A percentile compares a stretch with the other conserved stretches of the same genome.
phyloP scores from a whole-genome alignment of 2,797 vertebrate genomes.

The Paramormyrops hopkinsi region DNA sequence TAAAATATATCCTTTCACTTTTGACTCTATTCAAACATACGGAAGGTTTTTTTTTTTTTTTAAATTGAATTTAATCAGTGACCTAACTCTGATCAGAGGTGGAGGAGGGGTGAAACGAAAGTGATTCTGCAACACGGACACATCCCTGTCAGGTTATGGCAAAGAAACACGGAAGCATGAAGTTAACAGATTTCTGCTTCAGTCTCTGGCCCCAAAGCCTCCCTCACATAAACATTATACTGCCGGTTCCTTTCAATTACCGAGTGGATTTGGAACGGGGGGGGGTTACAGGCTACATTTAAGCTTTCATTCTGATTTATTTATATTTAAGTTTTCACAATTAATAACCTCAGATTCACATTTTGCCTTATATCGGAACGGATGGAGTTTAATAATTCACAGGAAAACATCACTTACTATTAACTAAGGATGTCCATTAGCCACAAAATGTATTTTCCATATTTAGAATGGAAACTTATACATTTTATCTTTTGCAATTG shows the following conservation, averaged over 20 bases:
- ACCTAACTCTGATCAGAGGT: neutral
- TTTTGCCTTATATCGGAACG: neutral
- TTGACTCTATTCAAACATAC: neutral
- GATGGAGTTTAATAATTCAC: neutral
- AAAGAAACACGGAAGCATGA: neutral
- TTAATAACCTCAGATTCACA: neutral
- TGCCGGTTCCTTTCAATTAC: neutral
- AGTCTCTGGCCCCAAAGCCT: neutral
- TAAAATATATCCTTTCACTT: neutral
- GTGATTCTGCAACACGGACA: neutral
- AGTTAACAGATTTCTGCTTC: neutral
- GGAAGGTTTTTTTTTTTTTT: neutral
- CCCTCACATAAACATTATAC: neutral
- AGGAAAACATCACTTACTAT: neutral
- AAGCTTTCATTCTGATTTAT: neutral
- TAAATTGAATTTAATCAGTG: neutral
- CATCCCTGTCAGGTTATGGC: neutral
- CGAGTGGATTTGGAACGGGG: neutral
- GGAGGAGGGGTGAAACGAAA: neutral
- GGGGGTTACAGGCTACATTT: neutral
- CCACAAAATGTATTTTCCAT: neutral
- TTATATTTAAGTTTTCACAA: neutral
- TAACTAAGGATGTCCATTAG: neutral
- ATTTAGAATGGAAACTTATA: neutral
- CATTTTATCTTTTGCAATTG: neutral